Conservation (phyloP, 2,888 invertebrate species). For the Dynastes hyllus region DNA sequence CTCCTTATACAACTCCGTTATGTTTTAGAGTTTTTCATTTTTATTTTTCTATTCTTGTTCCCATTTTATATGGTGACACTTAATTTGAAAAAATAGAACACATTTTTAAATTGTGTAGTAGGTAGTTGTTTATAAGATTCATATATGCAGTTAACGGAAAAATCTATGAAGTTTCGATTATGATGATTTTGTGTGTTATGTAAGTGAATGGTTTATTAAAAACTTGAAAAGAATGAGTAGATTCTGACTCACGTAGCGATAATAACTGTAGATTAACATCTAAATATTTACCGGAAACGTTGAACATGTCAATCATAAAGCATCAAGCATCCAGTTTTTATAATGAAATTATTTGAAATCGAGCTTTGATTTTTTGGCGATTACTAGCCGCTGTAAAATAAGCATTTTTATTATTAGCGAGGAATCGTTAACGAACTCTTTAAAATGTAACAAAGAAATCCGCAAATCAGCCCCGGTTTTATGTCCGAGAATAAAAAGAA, state of each 20-base stretch:
- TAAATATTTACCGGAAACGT: slow-evolving; percentile 31
- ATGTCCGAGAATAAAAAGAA: slow-evolving; percentile 27
- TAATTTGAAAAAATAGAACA: no score
- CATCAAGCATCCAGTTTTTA: slow-evolving; percentile 21
- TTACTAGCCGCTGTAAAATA: slow-evolving; percentile 34
- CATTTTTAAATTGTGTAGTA: no score
- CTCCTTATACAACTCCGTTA: no score
- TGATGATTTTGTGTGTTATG: no score
- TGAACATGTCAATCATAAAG: slow-evolving; percentile 35
- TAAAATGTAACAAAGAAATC: slow-evolving; percentile 39
- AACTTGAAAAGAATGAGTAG: not conserved
- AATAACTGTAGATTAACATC: slow-evolving; percentile 12
- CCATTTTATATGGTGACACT: no score
- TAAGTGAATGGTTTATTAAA: not conserved
- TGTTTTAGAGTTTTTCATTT: no score
- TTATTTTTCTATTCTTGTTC: no score
- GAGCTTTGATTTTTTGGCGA: slow-evolving; percentile 34
- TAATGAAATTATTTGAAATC: slow-evolving; percentile 21
- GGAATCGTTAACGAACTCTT: slow-evolving; percentile 36
- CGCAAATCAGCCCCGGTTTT: slow-evolving; percentile 37
- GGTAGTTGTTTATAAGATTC: no score
- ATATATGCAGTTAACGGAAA: no score
- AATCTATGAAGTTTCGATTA: no score
- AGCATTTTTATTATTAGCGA: slow-evolving; percentile 28
- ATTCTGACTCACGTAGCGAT: not conserved